Evolutionary conservation across 2,113 vertebrate genomes (phyloP).

Genomic region (Aspidoscelis tigris): DNA sequence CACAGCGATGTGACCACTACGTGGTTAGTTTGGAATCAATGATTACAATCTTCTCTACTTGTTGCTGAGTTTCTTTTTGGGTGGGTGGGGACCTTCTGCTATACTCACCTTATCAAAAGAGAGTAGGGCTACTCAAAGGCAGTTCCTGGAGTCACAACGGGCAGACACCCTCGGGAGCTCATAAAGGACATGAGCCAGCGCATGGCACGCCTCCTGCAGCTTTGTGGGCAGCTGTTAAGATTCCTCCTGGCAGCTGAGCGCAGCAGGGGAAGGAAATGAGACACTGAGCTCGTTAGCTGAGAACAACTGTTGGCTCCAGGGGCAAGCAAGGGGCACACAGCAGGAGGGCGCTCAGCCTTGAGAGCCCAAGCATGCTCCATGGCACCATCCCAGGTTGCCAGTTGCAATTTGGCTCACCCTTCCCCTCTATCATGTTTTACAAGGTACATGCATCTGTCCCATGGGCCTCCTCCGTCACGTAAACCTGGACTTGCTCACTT

Average conservation of each 20-base stretch:
- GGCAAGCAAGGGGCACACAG: neutral
- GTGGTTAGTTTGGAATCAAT: too few species aligned
- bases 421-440: neutral
- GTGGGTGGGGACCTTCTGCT: neutral
- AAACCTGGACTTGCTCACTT: neutral
- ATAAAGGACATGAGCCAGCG: neutral
- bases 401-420: neutral
- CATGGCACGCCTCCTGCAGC: neutral
- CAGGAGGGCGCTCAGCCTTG: neutral
- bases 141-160: neutral
- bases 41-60: too few species aligned
- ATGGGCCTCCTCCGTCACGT: neutral
- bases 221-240: slow-evolving; percentile 7
- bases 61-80: too few species aligned
- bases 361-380: neutral
- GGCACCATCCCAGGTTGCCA: neutral
- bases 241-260: slow-evolving; percentile 13
- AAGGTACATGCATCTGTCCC: too few species aligned
- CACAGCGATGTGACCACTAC: too few species aligned
- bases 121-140: neutral
- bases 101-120: neutral
- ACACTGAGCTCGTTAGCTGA: neutral
- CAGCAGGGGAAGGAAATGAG: slow-evolving; percentile 5
- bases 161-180: too few species aligned
- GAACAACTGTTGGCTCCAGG: neutral